A percentile compares a stretch with the other conserved stretches of the same genome.
These are phyloP conservation scores for Acinonyx jubatus DNA, from an alignment of 2,113 vertebrate species.

Conservation along the genomic window DNA sequence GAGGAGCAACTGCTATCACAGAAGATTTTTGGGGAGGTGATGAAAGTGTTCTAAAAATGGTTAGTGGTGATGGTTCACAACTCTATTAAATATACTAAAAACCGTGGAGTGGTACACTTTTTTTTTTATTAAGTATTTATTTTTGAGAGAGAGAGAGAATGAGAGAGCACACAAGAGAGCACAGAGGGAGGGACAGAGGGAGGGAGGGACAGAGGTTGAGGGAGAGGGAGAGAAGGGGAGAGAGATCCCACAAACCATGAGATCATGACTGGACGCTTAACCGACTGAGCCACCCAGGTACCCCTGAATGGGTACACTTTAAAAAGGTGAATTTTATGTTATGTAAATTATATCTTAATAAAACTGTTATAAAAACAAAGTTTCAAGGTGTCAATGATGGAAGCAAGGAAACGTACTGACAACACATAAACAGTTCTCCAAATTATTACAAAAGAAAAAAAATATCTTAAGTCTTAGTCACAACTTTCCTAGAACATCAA, in stretches of 20 bases:
- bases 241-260: too few relatives aligned
- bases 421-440: neutral
- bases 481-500: constrained; percentile 20
- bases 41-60: neutral
- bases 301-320: neutral
- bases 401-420: neutral
- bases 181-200: too few relatives aligned
- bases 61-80: neutral
- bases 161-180: too few relatives aligned
- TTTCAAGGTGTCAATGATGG: neutral
- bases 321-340: neutral
- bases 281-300: too few relatives aligned
- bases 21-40: neutral
- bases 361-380: neutral
- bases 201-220: too few relatives aligned
- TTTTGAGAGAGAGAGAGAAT: too few relatives aligned
- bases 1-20: neutral
- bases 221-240: too few relatives aligned
- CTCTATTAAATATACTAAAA: neutral
- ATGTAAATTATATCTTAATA: neutral
- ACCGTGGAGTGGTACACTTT: neutral
- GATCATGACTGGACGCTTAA: too few relatives aligned
- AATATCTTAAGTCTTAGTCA: constrained; percentile 30
- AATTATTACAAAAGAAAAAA: neutral
- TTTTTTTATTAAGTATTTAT: too few relatives aligned